Evolutionary conservation across 1,140 invertebrate species (phyloP), one percentile per base, ranked within the genome.

Genomic region (Acromyrmex echinatior): DNA sequence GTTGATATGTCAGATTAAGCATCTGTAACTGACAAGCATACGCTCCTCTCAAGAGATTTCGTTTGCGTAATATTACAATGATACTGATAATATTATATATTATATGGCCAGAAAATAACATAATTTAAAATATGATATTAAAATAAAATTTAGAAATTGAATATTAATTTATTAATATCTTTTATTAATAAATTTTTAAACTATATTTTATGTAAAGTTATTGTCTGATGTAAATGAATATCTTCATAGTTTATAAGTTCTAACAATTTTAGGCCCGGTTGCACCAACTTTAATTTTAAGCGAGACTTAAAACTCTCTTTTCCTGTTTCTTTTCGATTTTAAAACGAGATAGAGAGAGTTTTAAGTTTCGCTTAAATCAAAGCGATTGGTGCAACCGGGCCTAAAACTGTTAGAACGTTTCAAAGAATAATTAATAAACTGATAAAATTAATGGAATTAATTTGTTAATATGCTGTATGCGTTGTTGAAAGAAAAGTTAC

Each of bases 11-110:
- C 78, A 86, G 77, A 62, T 81, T 68, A 73, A 68, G 56, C 25
- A 63, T 56, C 66, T 86, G 86, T 63, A 82, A 16, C 58, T 82
- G 86, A 86, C 86, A 68, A 80, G 77, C 53, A 79, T 63, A 86
- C 21, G 71, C 49, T 63, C 25, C 56, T 28, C 21, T 82, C 45
- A 73, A 63, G 56, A 39, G 39, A 71, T 66, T 70, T 63, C 35
- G 39, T 86, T 65, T 81, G 51, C 65, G 21, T 82, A 77, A 45
- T 65, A 53, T 12, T 77, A 63, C 35, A 9, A 28, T 4, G 49
- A 63, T 78, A 77, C 21, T 21, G 21, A 21, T 14, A 14, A 7
- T 63, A 78, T 45, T 3, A 45, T 45, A 45, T 85, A 31, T 51
- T 63, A 35, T 45, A 45, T 28, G 35, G 16, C 28, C 4, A 82